Percentiles rank a stretch among this genome's conserved stretches.
Evolutionary conservation across 1,140 invertebrate genomes (phyloP).

Genomic region (Drosophila equinoxialis): DNA sequence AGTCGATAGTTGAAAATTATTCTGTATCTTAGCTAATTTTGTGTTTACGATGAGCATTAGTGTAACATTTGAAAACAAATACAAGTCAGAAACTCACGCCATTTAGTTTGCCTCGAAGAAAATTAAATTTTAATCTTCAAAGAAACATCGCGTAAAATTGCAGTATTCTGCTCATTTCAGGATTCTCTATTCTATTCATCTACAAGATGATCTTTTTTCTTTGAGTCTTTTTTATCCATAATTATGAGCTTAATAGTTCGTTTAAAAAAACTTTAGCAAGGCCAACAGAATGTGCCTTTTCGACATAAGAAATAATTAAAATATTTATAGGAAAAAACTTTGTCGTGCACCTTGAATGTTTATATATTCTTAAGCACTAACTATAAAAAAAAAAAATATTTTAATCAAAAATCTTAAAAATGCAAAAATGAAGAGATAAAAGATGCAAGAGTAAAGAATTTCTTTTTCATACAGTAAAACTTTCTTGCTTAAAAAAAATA

Average conservation of each 20-base stretch:
- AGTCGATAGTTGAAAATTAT: no score
- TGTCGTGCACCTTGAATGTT: conserved; percentile 26
- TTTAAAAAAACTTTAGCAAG: not conserved
- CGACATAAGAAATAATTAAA: conserved; percentile 64
- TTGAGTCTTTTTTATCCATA: not conserved
- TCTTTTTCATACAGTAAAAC: conserved; percentile 29
- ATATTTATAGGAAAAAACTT: conserved; percentile 35
- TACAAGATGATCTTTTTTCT: no score
- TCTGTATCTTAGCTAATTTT: no score
- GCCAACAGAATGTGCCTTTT: conserved; percentile 39
- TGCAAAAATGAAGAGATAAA: conserved; percentile 37
- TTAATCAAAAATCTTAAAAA: conserved; percentile 55
- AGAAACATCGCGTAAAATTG: no score
- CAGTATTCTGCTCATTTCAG: no score
- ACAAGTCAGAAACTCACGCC: no score
- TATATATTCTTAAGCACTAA: conserved; percentile 13
- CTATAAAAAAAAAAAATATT: conserved; percentile 50
- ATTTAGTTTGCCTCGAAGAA: no score
- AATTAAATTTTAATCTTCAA: no score
- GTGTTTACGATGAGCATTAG: no score
- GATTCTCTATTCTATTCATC: no score
- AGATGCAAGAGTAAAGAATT: conserved; percentile 33
- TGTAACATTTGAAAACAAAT: no score
- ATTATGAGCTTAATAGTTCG: not conserved
- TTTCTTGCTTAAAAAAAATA: conserved; percentile 47